Percentiles rank a stretch among this genome's conserved stretches.
These are phyloP conservation scores for Coracias cyanogaster DNA, from an alignment of 2,797 vertebrate genomes.

Conservation along the genomic window DNA sequence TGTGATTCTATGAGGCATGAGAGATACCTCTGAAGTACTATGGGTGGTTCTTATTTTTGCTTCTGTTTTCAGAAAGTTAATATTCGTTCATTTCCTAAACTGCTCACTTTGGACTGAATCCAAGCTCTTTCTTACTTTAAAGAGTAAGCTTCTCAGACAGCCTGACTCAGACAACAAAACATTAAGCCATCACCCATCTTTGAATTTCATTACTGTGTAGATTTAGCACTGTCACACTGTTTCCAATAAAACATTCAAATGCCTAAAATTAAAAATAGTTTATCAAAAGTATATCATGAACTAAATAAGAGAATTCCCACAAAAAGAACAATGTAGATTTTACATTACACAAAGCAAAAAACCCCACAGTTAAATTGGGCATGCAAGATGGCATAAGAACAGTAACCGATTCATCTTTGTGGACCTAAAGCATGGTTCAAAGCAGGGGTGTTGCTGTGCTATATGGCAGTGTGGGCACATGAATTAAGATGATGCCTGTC, in stretches of 20 bases:
- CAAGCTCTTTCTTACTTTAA: neutral
- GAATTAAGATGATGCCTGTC: neutral
- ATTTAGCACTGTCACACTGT: neutral
- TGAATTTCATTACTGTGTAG: neutral
- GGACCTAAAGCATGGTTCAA: neutral
- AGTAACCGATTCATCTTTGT: neutral
- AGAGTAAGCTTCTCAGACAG: neutral
- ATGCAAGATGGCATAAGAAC: neutral
- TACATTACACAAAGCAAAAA: neutral
- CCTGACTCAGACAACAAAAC: neutral
- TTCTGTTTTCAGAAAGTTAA: neutral
- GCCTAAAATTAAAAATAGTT: too few relatives aligned
- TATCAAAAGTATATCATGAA: neutral
- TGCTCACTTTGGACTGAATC: neutral
- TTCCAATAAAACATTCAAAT: neutral
- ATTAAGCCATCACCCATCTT: neutral
- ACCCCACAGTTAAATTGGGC: neutral
- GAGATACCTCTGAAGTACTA: neutral
- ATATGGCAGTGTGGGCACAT: fast-evolving
- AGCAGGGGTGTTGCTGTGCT: neutral
- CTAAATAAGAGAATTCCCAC: neutral
- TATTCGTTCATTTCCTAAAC: slow-evolving; percentile 21
- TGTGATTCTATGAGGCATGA: neutral
- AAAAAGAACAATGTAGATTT: neutral
- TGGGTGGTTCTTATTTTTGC: neutral